phyloP scores from a whole-genome alignment of 30 jellyfish, hydroid and myxozoan genomes.

The Chironex yamaguchii region DNA sequence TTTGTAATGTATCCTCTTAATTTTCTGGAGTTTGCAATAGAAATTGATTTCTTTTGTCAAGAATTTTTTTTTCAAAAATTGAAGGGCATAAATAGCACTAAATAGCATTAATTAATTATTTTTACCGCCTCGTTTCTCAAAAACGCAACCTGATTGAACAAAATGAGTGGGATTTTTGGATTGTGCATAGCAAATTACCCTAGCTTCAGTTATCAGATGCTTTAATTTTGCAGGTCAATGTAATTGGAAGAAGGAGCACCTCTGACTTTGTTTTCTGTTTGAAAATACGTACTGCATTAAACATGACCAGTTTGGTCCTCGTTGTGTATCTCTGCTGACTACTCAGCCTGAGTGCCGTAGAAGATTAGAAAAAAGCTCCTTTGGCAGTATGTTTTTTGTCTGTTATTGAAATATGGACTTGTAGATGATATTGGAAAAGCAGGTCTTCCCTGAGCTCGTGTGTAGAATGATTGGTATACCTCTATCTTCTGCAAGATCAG shows the following conservation, averaged over 20 bases:
- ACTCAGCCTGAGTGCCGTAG: constrained; percentile 52
- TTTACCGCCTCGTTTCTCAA: too few relatives aligned
- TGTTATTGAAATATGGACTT: constrained; percentile 15
- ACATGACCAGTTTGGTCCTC: constrained; percentile 77
- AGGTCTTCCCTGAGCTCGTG: constrained; percentile 10
- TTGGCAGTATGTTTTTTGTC: not conserved
- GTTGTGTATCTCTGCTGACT: constrained; percentile 19
- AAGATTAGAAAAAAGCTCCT: constrained; percentile 1
- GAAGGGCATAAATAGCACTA: too few relatives aligned
- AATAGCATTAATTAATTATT: too few relatives aligned
- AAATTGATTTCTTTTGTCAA: too few relatives aligned
- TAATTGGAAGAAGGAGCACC: constrained; percentile 52
- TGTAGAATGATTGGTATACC: constrained; percentile 31
- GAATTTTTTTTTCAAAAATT: too few relatives aligned
- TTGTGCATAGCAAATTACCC: too few relatives aligned
- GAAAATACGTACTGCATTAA: constrained; percentile 64
- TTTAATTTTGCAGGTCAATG: too few relatives aligned
- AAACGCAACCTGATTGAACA: too few relatives aligned
- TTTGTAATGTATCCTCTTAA: too few relatives aligned
- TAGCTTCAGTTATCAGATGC: too few relatives aligned
- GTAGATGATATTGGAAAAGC: constrained; percentile 5
- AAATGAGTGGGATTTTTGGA: too few relatives aligned
- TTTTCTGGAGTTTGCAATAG: too few relatives aligned
- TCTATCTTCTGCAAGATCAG: constrained; percentile 9
- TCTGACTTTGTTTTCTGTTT: constrained; percentile 47